These are phyloP conservation scores for Crypturellus tataupa DNA, from an alignment of 2,797 vertebrate species.

Conservation along the genomic window DNA sequence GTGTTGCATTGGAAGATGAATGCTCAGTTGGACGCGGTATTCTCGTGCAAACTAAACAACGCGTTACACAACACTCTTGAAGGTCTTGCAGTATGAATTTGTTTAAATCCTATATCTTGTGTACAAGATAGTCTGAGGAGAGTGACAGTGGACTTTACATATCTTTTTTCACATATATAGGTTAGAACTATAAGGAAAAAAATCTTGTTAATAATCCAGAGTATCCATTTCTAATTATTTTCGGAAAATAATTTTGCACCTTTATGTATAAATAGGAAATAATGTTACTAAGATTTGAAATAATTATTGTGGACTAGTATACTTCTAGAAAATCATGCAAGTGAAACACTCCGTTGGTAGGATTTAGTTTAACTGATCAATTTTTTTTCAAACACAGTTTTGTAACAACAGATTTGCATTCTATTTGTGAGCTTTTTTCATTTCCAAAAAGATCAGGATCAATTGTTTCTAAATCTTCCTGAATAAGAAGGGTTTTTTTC, in stretches of 20 bases:
- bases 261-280: no score
- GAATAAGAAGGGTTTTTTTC: background rate
- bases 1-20: no score
- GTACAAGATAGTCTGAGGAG: background rate
- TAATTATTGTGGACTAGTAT: background rate
- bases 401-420: no score
- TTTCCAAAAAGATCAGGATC: background rate
- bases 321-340: background rate
- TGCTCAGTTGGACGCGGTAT: no score
- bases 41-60: background rate
- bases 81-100: background rate
- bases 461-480: background rate
- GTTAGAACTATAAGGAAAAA: background rate
- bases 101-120: background rate
- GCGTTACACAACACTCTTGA: background rate
- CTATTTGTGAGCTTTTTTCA: background rate
- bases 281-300: background rate
- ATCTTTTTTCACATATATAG: background rate
- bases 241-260: background rate
- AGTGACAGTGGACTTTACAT: no score
- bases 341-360: background rate
- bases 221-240: background rate
- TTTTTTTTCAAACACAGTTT: background rate
- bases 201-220: background rate
- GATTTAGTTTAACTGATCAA: background rate